Evolutionary conservation across 2,888 invertebrate species (phyloP), one percentile per base, ranked within the genome.

Genomic region (Athrips mouffetella): DNA sequence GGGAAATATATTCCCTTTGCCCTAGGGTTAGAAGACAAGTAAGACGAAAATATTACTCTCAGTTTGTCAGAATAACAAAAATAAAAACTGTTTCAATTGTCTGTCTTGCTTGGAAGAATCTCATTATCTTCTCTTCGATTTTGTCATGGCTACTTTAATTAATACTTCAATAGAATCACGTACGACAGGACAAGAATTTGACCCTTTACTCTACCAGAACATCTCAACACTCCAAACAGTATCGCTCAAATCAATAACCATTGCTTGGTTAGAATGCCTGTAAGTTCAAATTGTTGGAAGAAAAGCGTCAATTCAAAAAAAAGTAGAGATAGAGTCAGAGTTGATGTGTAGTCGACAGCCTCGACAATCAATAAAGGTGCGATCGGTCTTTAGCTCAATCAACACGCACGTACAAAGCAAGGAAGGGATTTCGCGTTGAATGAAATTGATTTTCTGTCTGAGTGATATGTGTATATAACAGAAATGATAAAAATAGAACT

Each of bases 161-260:
- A 80, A 77, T 70, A 76, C 62, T 51, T 69, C 73, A 75, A 78
- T 78, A 67, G 66, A 72, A 67, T 75, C 80, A 82, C 82, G 80
- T 77, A 70, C 61, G 68, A 71, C 60, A 65, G 67, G 63, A 60
- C 68, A 67, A 50, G 53, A 47, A 51, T 60, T 52, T 71, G 72
- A 71, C 71, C 71, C 63, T 59, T 57, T 49, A 47, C 53, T 20
- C 13, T 48, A 47, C 48, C 15, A 47, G 39, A 52, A 40, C 21
- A 52, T 37, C 21, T 44, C 20, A 25, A 35, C 29, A 46, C 51
- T 44, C 44, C 35, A 47, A 31, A 18, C 29, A 40, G 11, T 33
- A 18, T 49, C 46, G 30, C 27, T 27, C 33, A 47, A 42, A 53
- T 46, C 45, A 45, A 35, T 33, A 47, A 47, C 53, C 54, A 52